phyloP scores from a whole-genome alignment of 2,113 vertebrate genomes.

The Brachionichthys hirsutus region DNA sequence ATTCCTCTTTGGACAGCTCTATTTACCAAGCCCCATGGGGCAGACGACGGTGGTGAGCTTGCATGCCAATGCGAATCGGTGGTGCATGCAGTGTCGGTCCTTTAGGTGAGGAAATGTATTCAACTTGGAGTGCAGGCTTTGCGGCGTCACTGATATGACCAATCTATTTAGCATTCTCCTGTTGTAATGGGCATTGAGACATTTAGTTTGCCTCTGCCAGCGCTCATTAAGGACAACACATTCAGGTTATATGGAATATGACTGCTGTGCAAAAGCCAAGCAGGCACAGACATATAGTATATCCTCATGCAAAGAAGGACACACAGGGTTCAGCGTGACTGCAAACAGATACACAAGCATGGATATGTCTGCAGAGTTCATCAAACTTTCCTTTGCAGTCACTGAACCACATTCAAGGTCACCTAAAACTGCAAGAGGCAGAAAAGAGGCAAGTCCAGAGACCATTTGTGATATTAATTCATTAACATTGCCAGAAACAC shows the following conservation, averaged over 20 bases:
- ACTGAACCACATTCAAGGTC: constrained; percentile 3
- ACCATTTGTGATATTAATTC: constrained; percentile 9
- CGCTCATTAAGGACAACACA: constrained; percentile 47
- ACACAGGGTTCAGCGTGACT: neutral
- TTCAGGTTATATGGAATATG: constrained; percentile 30
- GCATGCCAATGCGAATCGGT: constrained; percentile 43
- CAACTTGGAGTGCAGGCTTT: constrained; percentile 49
- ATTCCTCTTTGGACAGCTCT: constrained; percentile 40
- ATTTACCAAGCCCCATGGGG: constrained; percentile 49
- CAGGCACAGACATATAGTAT: neutral
- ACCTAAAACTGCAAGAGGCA: neutral
- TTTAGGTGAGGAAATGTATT: constrained; percentile 57
- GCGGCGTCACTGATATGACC: constrained; percentile 50
- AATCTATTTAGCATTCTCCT: constrained; percentile 61
- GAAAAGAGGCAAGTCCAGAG: constrained; percentile 3
- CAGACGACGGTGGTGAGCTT: constrained; percentile 38
- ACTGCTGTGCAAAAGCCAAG: constrained; percentile 30
- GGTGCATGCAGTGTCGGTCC: constrained; percentile 40
- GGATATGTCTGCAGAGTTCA: neutral
- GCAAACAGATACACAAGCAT: neutral
- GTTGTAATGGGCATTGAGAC: constrained; percentile 47
- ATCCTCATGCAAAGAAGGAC: constrained; percentile 1
- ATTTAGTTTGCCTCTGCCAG: constrained; percentile 49
- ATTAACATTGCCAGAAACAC: constrained; percentile 1
- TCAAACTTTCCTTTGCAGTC: constrained; percentile 15